phyloP scores from a whole-genome alignment of 2,113 vertebrate genomes.

The Acanthisitta chloris region DNA sequence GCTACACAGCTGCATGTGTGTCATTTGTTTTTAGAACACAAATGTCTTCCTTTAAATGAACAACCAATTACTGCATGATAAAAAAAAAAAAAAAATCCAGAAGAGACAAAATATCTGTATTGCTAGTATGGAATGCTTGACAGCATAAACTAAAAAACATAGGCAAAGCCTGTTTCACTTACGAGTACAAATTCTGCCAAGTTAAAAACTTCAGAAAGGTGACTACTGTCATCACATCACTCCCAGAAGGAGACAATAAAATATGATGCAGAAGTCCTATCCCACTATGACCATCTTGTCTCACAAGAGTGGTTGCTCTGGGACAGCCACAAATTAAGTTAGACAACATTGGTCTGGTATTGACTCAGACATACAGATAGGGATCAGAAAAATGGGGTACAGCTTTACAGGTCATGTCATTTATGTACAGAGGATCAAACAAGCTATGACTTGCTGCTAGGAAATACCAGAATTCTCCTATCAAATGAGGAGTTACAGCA shows the following conservation, averaged over 20 bases:
- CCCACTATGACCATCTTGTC: background rate
- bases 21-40: slow-evolving; percentile 24
- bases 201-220: background rate
- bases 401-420: background rate
- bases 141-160: background rate
- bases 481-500: background rate
- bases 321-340: background rate
- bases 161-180: background rate
- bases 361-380: background rate
- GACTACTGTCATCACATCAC: background rate
- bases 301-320: background rate
- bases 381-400: background rate
- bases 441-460: background rate
- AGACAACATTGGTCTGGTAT: background rate
- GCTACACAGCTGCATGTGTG: background rate
- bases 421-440: background rate
- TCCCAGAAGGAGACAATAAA: background rate
- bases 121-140: background rate
- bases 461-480: background rate
- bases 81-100: background rate
- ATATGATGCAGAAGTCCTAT: background rate
- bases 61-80: background rate
- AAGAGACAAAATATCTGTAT: background rate
- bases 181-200: background rate
- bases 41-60: slow-evolving; percentile 13